These are phyloP conservation scores for Hyposoter dolosus DNA, from an alignment of 2,888 invertebrate species.

Conservation along the genomic window DNA sequence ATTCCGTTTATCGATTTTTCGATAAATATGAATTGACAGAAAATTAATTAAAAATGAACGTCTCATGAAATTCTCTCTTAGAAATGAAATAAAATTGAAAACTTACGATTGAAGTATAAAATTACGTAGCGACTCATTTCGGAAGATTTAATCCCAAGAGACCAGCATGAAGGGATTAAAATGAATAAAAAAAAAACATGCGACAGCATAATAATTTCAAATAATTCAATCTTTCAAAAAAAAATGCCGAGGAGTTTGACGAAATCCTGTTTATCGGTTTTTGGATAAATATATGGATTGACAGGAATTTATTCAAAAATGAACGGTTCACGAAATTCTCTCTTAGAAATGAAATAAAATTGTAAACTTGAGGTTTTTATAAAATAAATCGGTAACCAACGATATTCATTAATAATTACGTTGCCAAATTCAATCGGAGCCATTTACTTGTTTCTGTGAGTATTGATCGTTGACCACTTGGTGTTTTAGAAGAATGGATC, in stretches of 20 bases:
- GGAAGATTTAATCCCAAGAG: too few relatives aligned
- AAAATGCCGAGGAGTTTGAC: too few relatives aligned
- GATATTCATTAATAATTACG: background rate
- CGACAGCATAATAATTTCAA: too few relatives aligned
- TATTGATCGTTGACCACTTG: slow-evolving; percentile 18
- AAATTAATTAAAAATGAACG: background rate
- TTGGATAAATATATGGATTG: background rate
- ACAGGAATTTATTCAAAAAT: background rate
- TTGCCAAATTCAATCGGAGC: background rate
- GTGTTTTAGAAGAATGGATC: slow-evolving; percentile 90
- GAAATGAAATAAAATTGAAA: background rate
- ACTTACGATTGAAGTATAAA: too few relatives aligned
- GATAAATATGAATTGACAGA: background rate
- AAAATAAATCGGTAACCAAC: background rate
- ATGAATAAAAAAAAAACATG: too few relatives aligned
- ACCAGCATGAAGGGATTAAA: too few relatives aligned
- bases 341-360: background rate
- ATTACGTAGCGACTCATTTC: too few relatives aligned
- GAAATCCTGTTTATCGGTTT: background rate
- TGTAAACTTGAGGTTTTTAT: background rate
- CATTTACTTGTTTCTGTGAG: slow-evolving; percentile 5
- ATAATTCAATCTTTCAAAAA: too few relatives aligned
- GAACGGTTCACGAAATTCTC: background rate
- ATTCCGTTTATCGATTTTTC: background rate
- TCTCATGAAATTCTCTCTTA: background rate